Evolutionary conservation across 2,113 vertebrate species (phyloP).

Genomic region (Neodontobutis hainanensis): DNA sequence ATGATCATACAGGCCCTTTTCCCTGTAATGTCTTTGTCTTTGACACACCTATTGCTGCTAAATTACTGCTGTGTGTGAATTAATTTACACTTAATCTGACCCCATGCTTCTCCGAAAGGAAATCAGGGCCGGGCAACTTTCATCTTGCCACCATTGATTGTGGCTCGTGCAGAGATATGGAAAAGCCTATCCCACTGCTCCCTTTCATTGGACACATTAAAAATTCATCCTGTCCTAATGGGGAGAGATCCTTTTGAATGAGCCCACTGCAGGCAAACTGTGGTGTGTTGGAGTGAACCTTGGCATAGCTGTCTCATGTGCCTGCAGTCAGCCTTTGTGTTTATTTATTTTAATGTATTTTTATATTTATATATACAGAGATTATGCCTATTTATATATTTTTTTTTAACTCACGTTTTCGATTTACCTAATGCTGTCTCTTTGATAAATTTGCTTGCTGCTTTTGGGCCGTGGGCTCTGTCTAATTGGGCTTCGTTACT

Average conservation of each 20-base stretch:
- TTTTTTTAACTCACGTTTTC: too few relatives aligned
- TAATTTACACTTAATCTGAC: conserved; percentile 77
- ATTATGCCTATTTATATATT: background rate
- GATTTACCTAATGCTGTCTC: too few relatives aligned
- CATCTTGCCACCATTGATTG: conserved; percentile 78
- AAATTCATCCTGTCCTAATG: conserved; percentile 75
- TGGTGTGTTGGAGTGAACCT: conserved; percentile 40
- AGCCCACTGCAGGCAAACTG: conserved; percentile 47
- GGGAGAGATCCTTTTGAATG: conserved; percentile 67
- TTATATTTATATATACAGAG: too few relatives aligned
- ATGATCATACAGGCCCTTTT: conserved; percentile 54
- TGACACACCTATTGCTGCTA: conserved; percentile 49
- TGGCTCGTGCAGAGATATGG: conserved; percentile 74
- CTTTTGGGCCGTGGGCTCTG: too few relatives aligned
- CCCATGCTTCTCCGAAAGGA: conserved; percentile 71
- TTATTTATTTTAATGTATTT: background rate
- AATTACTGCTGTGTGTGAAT: conserved; percentile 72
- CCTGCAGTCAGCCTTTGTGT: background rate
- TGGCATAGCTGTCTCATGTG: conserved; percentile 51
- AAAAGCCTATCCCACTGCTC: conserved; percentile 75
- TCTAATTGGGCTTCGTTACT: background rate
- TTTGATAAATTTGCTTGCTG: too few relatives aligned
- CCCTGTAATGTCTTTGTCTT: conserved; percentile 53
- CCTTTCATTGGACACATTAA: conserved; percentile 79
- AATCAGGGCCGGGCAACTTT: conserved; percentile 68